Base-by-base conservation (phyloP, 1,140 invertebrate genomes). In the Lordiphosa stackelbergi region DNA sequence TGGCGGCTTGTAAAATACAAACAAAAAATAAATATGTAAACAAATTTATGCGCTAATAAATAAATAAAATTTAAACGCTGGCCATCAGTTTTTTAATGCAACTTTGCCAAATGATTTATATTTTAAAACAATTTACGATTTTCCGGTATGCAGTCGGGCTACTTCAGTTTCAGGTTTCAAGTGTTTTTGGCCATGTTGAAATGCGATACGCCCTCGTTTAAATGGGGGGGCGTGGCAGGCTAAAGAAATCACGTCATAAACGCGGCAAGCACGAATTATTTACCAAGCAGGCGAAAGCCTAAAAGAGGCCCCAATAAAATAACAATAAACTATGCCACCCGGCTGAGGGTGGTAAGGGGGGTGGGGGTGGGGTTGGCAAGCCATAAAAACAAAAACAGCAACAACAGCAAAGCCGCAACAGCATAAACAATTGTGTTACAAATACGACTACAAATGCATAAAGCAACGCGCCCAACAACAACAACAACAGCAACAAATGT, bases 361-460 rank as follows among this genome's bases (percentile, higher is more conserved):
- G 16, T 16, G 13, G 13, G 34, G 37, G 31, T 48, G 45, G 13
- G 8, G 40, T 52, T 40, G 60, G 73, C 22, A 57, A 53, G 70
- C 54, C 63, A 66, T 73, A 73, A 73, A 69, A 73, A 73, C 75
- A 81, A 54, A 47, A 24, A 24, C 22, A 24, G 58, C 59, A 53
- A 35, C 31, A 46, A 61, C 65, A 69, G 69, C 66, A 69, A 52
- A 69, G 65, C 66, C 66, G 41, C 68, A 70, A 61, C 42, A 69
- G 77, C 77, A 81, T 83, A 81, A 81, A 81, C 75, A 81, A 81
- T 83, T 75, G 77, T 75, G 73, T 83, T 81, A 83, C 75, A 75
- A 75, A 81, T 77, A 83, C 72, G 64, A 81, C 78, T 72, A 81
- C 77, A 81, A 81, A 83, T 81, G 77, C 77, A 81, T 78, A 73